phyloP scores from a whole-genome alignment of 2,888 invertebrate genomes.

The Papilio protenor region DNA sequence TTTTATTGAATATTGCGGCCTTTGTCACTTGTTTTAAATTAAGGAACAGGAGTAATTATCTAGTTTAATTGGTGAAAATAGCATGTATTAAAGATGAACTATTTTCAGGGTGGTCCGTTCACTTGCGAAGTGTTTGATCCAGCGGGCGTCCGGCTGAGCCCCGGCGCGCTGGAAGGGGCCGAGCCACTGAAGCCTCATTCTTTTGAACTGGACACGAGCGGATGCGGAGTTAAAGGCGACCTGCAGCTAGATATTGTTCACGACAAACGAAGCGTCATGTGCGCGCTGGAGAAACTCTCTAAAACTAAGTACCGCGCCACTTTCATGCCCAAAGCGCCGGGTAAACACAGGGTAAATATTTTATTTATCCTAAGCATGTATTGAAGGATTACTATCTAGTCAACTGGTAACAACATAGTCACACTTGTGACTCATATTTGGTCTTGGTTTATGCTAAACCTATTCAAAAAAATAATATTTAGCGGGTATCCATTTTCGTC shows the following conservation, averaged over 20 bases:
- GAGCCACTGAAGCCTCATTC: constrained; percentile 94
- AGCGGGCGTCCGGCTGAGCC: constrained; percentile 91
- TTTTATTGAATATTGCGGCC: no score
- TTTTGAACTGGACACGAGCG: constrained; percentile 87
- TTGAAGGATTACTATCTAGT: not conserved
- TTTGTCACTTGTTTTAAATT: no score
- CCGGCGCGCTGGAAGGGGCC: constrained; percentile 90
- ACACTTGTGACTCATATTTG: not conserved
- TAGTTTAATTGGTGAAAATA: no score
- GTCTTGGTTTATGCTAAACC: not conserved
- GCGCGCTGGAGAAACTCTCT: constrained; percentile 91
- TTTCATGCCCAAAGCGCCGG: constrained; percentile 90
- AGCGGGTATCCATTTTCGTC: no score
- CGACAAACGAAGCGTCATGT: constrained; percentile 93
- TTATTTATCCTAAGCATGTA: not conserved
- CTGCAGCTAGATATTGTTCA: constrained; percentile 95
- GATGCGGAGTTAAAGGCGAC: constrained; percentile 91
- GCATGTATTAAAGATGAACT: not conserved
- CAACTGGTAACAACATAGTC: not conserved
- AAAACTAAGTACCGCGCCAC: constrained; percentile 90
- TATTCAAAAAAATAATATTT: not conserved
- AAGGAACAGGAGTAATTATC: no score
- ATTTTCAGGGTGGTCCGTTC: constrained; percentile 94
- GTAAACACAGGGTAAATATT: constrained; percentile 87
- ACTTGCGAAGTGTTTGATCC: constrained; percentile 98